Conservation (phyloP, 2,113 vertebrate genomes). For the Acanthochromis polyacanthus region DNA sequence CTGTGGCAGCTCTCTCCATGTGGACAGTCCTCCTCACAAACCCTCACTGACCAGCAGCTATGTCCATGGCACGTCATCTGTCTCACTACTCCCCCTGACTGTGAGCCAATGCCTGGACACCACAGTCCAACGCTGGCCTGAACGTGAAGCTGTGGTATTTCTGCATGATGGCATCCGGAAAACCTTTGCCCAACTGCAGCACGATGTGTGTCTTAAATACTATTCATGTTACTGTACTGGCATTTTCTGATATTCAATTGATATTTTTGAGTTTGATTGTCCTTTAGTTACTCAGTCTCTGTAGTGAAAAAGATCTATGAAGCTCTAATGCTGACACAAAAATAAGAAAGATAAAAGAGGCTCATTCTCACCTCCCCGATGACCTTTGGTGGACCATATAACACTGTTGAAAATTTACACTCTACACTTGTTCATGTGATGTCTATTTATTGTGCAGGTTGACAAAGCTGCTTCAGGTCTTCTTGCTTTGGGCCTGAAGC, state of each 20-base stretch:
- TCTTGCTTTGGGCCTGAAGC: slow-evolving; percentile 89
- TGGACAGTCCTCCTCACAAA: slow-evolving; percentile 63
- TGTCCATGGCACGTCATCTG: slow-evolving; percentile 81
- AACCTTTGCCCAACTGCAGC: slow-evolving; percentile 89
- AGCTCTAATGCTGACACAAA: neutral
- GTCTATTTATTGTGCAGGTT: slow-evolving; percentile 81
- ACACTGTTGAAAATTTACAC: neutral
- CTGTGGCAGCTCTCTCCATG: slow-evolving; percentile 80
- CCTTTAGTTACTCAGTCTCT: too few species aligned
- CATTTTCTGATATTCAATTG: too few species aligned
- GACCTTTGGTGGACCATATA: neutral
- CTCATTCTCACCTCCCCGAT: neutral
- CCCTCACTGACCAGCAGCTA: slow-evolving; percentile 87
- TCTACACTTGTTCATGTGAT: neutral
- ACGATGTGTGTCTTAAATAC: slow-evolving; percentile 84
- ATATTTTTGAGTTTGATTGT: too few species aligned
- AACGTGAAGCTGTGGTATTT: slow-evolving; percentile 89
- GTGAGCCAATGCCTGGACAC: slow-evolving; percentile 85
- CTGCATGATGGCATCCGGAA: slow-evolving; percentile 84
- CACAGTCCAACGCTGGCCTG: slow-evolving; percentile 77
- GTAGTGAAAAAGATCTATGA: neutral
- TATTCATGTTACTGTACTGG: too few species aligned
- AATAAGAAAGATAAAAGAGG: neutral
- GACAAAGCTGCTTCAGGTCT: slow-evolving; percentile 90
- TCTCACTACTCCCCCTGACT: slow-evolving; percentile 83